Evolutionary conservation across 2,797 vertebrate species (phyloP), one percentile per base, ranked within the genome.

Genomic region (Hafferia zeledoni): DNA sequence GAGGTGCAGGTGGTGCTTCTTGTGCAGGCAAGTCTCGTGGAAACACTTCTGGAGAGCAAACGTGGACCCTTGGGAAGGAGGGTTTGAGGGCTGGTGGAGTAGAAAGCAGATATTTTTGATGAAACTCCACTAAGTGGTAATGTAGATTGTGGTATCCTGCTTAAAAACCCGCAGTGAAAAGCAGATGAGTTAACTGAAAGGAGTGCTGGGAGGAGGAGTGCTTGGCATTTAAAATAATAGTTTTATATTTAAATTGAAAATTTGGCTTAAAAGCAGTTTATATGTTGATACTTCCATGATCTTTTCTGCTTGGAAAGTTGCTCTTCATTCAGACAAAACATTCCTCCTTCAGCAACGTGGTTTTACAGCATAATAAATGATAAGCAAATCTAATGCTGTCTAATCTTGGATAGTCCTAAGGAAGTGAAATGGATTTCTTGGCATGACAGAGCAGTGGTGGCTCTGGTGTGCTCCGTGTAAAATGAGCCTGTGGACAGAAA

Each of bases 1-100:
- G 76, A 75, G 71, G 37, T 95, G 88, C 88, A 92, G 76, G 88
- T 97, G 94, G 92, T 64, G 89, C 89, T 91, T 90, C 75, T 43
- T 89, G 80, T 84, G 68, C 52, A 56, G 70, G 52, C n/a, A 61
- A 82, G 31, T 81, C 70, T 63, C 30, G 87, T 90, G 90, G 78
- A 80, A 79, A 53, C 35, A 4, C 23, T 31, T 64, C 47, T 82
- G 33, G 52, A 31, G 52, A 53, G 10, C 52, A 53, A 19, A 53
- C 30, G 50, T 87, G 78, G 53, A n/a, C 79, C 37, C 60, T 63
- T 37, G 92, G 49, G 84, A 78, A 83, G 93, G 87, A 64, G 31
- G 2, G 30, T 19, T n/a, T 50, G 35, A 20, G 23, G 25, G 15
- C 49, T 84, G 70, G 24, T 72, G 69, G 56, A 76, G 52, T 23